Base-by-base conservation (phyloP, 1,140 invertebrate species). In the Cydia splendana region DNA sequence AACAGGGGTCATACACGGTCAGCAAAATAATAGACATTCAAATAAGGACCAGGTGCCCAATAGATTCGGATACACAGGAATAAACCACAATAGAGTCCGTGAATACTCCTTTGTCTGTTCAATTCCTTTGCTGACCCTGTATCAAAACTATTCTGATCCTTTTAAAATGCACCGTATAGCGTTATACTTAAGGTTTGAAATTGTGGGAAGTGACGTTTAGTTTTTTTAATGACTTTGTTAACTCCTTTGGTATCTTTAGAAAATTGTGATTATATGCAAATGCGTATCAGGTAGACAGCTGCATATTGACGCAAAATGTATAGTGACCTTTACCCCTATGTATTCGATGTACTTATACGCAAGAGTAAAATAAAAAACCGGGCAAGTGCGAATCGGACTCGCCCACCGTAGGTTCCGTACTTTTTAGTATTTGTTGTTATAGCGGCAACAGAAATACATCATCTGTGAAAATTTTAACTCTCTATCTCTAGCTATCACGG, bases 231-330 rank as follows among this genome's bases (percentile, higher is more conserved):
- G 71, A 85, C 82, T 79, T 79, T 79, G 79, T 83, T 79, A 81
- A 79, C 71, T 79, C 78, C 75, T 75, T 80, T 78, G 45, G 79
- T 88, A 78, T 76, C 48, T 74, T 76, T 81, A 78, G 76, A 76
- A 82, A 79, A 79, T 80, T 76, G 79, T 77, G 80, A 65, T 78
- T 79, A 78, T 82, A 75, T 42, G 76, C 51, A 79, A 75, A 83
- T 81, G 76, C 76, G 57, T 0, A 62, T 77, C 87, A 89, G 86
- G 86, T 89, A 88, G 79, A 81, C 88, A 90, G 88, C 84, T 90
- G 88, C 82, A 73, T 24, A 76, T 65, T 76, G 62, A 15, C 1
- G 57, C 28, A 10, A 67, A 30, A 45, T 42, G 10, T 69, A 24
- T 57, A 71, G 18, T 53, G 18, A 13, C 24, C 30, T 73, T 53